phyloP scores from a whole-genome alignment of 2,888 invertebrate genomes.

The Empis stercorea region DNA sequence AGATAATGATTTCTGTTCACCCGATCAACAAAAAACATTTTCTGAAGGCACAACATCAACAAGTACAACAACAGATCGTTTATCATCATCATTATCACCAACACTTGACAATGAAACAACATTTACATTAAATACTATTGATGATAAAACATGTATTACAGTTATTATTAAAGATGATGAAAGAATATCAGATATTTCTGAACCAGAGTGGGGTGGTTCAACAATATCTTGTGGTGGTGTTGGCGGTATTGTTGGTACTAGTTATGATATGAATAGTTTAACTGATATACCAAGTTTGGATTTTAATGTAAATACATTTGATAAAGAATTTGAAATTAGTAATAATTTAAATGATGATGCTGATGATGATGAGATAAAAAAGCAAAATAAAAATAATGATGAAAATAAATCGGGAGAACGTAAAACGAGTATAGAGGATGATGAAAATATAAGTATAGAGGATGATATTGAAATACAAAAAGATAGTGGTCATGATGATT shows the following conservation, averaged over 20 bases:
- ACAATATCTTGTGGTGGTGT: constrained; percentile 8
- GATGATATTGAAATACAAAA: constrained; percentile 2
- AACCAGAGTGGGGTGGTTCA: constrained; percentile 16
- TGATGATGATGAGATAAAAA: not conserved
- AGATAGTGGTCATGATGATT: constrained; percentile 11
- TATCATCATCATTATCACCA: constrained; percentile 14
- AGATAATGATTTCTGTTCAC: constrained; percentile 14
- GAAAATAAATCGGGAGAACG: not conserved
- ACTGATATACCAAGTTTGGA: constrained; percentile 15
- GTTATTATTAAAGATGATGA: constrained; percentile 17
- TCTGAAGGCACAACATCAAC: constrained; percentile 15
- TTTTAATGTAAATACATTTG: constrained; percentile 6
- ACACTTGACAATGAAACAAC: constrained; percentile 15
- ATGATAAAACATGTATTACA: constrained; percentile 16
- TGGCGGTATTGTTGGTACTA: not conserved
- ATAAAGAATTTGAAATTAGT: constrained; percentile 1
- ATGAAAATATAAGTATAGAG: not conserved
- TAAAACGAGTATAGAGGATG: not conserved
- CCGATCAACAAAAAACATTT: constrained; percentile 18
- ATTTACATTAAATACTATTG: constrained; percentile 15
- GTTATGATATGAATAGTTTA: constrained; percentile 13
- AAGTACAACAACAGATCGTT: constrained; percentile 11
- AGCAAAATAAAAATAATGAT: not conserved
- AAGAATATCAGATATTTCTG: constrained; percentile 18
- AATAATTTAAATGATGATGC: not conserved